Evolutionary conservation across 2,797 vertebrate species (phyloP).

Genomic region (Bovichtus variegatus): DNA sequence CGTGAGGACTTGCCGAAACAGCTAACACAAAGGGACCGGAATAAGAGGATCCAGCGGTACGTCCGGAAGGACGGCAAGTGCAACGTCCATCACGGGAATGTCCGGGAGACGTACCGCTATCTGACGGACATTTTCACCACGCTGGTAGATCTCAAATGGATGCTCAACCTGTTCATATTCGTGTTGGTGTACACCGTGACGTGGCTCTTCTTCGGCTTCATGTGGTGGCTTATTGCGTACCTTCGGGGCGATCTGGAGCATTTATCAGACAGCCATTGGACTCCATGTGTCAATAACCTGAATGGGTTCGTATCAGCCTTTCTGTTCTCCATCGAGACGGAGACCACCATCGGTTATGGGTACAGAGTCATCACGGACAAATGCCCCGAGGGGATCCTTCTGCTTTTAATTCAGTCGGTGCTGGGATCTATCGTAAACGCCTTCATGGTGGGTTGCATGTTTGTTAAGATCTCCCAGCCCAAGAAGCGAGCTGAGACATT

Average conservation of each 20-base stretch:
- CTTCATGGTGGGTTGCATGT: constrained; percentile 99
- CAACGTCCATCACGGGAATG: constrained; percentile 98
- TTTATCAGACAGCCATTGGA: constrained; percentile 92
- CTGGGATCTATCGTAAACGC: constrained; percentile 99
- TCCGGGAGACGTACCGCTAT: constrained; percentile 96
- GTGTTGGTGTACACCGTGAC: constrained; percentile 98
- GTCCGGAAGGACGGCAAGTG: constrained; percentile 98
- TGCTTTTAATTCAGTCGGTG: constrained; percentile 97
- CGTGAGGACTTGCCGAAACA: constrained; percentile 91
- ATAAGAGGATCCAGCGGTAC: constrained; percentile 93
- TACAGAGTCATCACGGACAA: constrained; percentile 99
- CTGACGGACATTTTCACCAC: constrained; percentile 99
- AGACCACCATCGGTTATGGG: constrained; percentile 98
- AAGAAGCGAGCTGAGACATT: constrained; percentile 99
- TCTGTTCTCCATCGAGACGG: constrained; percentile 99
- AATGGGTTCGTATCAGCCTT: constrained; percentile 98
- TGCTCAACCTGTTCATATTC: constrained; percentile 98
- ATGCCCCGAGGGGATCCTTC: constrained; percentile 96
- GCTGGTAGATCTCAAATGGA: constrained; percentile 97
- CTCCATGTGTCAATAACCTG: constrained; percentile 97
- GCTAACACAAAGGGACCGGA: constrained; percentile 83
- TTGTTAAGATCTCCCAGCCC: constrained; percentile 99
- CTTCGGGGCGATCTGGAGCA: constrained; percentile 97
- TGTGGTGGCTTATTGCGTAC: constrained; percentile 99
- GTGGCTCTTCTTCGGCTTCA: constrained; percentile 98